Evolutionary conservation across 2,113 vertebrate genomes (phyloP).

Genomic region (Microtus oregoni): DNA sequence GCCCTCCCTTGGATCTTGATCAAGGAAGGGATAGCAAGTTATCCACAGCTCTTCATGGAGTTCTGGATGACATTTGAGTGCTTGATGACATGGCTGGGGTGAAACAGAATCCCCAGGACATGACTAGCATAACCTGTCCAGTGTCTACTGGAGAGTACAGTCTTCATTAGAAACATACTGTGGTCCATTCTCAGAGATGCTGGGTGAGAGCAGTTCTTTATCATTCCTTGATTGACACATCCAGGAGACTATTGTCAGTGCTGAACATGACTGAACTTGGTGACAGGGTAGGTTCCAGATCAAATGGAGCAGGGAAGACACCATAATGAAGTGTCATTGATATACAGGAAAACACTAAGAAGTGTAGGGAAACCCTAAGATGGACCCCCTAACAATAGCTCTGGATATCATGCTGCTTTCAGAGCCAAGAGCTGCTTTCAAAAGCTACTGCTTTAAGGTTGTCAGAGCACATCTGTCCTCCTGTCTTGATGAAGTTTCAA

Average conservation of each 20-base stretch:
- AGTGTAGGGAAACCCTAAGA: not conserved
- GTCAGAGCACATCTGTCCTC: not conserved
- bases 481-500: not conserved
- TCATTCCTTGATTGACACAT: not conserved
- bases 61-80: not conserved
- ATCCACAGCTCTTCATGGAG: not conserved
- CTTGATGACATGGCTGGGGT: not conserved
- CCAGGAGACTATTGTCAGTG: not conserved
- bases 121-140: not conserved
- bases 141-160: not conserved
- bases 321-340: not conserved
- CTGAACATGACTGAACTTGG: not conserved
- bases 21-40: not conserved
- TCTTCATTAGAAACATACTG: not conserved
- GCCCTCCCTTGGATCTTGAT: not conserved
- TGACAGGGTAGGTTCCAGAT: constrained; percentile 12
- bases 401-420: not conserved
- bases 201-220: not conserved
- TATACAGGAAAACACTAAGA: not conserved
- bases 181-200: not conserved
- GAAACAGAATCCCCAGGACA: not conserved
- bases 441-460: not conserved
- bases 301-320: not conserved
- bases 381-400: not conserved
- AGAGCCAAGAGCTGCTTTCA: not conserved